phyloP scores from a whole-genome alignment of 2,113 vertebrate genomes.

The Leptocoma aspasia region DNA sequence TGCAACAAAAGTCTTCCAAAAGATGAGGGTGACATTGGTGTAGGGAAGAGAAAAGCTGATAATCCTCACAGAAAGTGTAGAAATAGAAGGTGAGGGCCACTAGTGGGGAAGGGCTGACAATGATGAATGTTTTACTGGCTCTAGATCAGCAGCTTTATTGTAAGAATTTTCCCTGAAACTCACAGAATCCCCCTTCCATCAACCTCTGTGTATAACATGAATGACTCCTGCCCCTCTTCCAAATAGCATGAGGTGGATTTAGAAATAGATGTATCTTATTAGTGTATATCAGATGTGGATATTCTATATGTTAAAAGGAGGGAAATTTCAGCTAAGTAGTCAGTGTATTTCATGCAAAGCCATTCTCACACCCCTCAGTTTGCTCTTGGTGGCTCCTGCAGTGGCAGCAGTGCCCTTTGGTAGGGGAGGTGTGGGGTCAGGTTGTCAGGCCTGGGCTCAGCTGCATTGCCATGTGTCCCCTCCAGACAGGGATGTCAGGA shows the following conservation, averaged over 20 bases:
- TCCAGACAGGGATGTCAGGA: not conserved
- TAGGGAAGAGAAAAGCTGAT: not conserved
- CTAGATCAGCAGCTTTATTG: not conserved
- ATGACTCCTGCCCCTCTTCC: not conserved
- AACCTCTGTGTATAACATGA: fast-evolving
- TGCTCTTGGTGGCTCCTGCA: not conserved
- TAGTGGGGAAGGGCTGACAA: not conserved
- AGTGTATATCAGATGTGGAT: not conserved
- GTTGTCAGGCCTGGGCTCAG: not conserved
- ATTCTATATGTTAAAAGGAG: not conserved
- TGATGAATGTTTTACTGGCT: not conserved
- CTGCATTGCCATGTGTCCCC: not conserved
- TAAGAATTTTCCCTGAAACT: not conserved
- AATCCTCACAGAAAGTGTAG: not conserved
- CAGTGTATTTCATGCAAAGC: not conserved
- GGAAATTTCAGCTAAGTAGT: not conserved
- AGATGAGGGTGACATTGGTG: not conserved
- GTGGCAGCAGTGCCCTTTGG: not conserved
- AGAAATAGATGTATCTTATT: not conserved
- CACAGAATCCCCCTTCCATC: not conserved
- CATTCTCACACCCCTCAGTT: not conserved
- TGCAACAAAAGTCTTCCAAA: not conserved
- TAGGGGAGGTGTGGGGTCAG: not conserved
- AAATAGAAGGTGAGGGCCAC: not conserved
- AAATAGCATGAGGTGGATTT: not conserved